Evolutionary conservation across 1,140 invertebrate genomes (phyloP).

Genomic region (Drosophila lacertosa): DNA sequence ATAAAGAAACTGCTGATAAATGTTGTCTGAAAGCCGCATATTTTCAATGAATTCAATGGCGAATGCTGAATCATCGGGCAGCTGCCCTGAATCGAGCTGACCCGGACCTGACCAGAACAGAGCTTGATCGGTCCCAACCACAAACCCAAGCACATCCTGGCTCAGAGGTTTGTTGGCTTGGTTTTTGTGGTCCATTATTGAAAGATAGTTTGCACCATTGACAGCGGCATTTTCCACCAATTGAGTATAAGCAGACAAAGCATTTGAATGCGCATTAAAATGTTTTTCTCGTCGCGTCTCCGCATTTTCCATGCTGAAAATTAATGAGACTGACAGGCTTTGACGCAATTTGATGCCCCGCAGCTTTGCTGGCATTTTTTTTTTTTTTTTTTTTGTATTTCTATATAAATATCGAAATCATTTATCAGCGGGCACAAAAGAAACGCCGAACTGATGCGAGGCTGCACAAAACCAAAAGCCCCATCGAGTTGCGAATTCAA

Average conservation of each 20-base stretch:
- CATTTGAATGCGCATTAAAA: constrained; percentile 64
- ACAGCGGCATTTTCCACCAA: constrained; percentile 68
- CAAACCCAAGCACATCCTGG: constrained; percentile 43
- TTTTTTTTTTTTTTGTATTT: not conserved
- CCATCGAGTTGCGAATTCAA: constrained; percentile 54
- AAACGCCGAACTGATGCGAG: constrained; percentile 23
- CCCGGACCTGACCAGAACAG: constrained; percentile 1
- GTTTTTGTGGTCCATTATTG: constrained; percentile 50
- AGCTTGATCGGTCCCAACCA: not conserved
- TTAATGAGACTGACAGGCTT: constrained; percentile 76
- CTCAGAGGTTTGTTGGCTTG: constrained; percentile 26
- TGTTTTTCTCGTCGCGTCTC: constrained; percentile 18
- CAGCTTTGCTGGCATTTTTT: constrained; percentile 52
- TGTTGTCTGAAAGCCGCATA: constrained; percentile 35
- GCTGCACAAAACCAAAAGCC: constrained; percentile 6
- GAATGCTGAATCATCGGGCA: constrained; percentile 61
- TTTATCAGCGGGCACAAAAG: constrained; percentile 69
- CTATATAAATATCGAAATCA: constrained; percentile 69
- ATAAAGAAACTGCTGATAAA: constrained; percentile 58
- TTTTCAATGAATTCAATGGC: constrained; percentile 60
- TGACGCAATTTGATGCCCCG: constrained; percentile 74
- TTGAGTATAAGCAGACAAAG: constrained; percentile 70
- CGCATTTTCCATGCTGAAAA: constrained; percentile 51
- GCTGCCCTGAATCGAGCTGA: not conserved
- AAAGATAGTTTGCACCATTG: constrained; percentile 66